Conservation (phyloP, 2,888 invertebrate species). For the Slavum lentiscoides region DNA sequence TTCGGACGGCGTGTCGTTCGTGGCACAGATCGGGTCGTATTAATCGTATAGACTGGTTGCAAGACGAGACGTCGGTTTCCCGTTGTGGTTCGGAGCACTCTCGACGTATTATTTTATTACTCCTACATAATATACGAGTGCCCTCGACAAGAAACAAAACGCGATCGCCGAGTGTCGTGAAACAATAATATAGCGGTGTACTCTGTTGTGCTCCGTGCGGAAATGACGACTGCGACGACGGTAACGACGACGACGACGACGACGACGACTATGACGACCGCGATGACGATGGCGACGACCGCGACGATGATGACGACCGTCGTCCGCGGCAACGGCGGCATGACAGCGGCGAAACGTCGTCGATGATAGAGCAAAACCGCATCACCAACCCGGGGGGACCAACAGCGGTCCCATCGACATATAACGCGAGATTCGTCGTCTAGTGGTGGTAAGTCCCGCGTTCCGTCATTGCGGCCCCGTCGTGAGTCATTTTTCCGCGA, state of each 20-base stretch:
- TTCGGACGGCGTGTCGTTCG: too few relatives aligned
- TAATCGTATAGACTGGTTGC: too few relatives aligned
- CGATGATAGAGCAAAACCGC: not conserved
- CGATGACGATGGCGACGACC: not conserved
- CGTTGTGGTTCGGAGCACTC: too few relatives aligned
- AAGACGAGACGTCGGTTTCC: too few relatives aligned
- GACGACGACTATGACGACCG: not conserved
- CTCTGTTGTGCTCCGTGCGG: too few relatives aligned
- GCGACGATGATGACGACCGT: not conserved
- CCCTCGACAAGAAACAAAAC: too few relatives aligned
- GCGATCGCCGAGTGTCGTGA: too few relatives aligned
- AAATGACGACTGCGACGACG: too few relatives aligned
- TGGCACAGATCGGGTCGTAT: too few relatives aligned
- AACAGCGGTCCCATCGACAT: not conserved
- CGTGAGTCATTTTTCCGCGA: slow-evolving; percentile 18
- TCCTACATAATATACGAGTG: too few relatives aligned
- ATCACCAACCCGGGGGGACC: not conserved
- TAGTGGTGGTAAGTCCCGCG: slow-evolving; percentile 19
- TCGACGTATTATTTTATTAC: too few relatives aligned
- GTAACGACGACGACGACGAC: not conserved
- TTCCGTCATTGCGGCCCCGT: not conserved
- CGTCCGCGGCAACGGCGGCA: slow-evolving; percentile 7
- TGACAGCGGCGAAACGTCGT: not conserved
- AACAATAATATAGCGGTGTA: too few relatives aligned
- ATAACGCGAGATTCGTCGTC: not conserved